Percentiles rank a stretch among this genome's conserved stretches.
phyloP scores from a whole-genome alignment of 2,888 invertebrate species.

The Sphaeridia pumilis region DNA sequence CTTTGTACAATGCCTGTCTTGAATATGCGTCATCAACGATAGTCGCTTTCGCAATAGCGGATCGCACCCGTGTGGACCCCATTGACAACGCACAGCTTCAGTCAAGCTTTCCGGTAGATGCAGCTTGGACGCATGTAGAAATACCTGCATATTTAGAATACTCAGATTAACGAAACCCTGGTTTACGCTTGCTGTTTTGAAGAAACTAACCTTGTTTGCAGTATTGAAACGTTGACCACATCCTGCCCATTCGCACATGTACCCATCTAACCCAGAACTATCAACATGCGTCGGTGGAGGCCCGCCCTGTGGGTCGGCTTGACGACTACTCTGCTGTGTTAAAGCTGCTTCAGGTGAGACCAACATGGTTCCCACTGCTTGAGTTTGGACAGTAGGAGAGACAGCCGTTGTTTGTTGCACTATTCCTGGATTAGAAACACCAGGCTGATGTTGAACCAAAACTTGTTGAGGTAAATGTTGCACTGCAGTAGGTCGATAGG shows the following conservation, averaged over 20 bases:
- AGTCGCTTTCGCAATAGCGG: slow-evolving; percentile 77
- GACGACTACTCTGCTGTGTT: no score
- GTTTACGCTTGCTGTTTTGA: no score
- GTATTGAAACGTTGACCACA: slow-evolving; percentile 45
- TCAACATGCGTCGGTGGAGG: no score
- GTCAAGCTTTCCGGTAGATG: slow-evolving; percentile 59
- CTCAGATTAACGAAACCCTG: slow-evolving; percentile 9
- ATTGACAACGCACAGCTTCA: slow-evolving; percentile 72
- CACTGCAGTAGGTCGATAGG: no score
- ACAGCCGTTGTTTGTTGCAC: neutral
- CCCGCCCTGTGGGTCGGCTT: slow-evolving; percentile 24
- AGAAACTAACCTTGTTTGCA: slow-evolving; percentile 28
- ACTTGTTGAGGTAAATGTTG: no score
- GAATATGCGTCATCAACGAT: slow-evolving; percentile 91
- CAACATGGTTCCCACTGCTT: no score
- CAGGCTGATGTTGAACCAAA: no score
- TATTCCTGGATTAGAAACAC: slow-evolving; percentile 31
- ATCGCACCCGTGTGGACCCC: slow-evolving; percentile 69
- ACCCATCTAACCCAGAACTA: no score
- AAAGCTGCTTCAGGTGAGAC: no score
- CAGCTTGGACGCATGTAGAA: slow-evolving; percentile 69
- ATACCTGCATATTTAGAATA: slow-evolving; percentile 48
- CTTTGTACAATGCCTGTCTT: slow-evolving; percentile 71
- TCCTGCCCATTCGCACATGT: slow-evolving; percentile 85
- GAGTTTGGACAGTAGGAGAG: neutral